Evolutionary conservation across 2,888 invertebrate genomes (phyloP), one percentile per base, ranked within the genome.

Genomic region (Microctonus aethiopoides): DNA sequence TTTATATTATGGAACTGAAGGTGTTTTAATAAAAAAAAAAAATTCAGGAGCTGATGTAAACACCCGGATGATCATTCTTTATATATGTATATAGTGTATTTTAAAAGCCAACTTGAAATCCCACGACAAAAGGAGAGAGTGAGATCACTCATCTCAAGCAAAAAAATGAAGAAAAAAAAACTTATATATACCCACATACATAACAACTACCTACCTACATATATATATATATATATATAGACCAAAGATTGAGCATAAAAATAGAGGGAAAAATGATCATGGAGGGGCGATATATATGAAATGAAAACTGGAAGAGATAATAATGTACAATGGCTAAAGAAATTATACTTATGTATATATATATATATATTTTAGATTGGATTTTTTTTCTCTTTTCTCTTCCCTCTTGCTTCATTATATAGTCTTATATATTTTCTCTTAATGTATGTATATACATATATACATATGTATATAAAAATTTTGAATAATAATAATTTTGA

Each of bases 1-100:
- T 29, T 32, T 57, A 29, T 32, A 32, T 36, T 22, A 54, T 20
- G 52, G 52, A 52, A 24, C 22, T 16, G 22, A 26, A 22, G 26
- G 13, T 52, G 52, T 52, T 11, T 5, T 16, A 32, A 34, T 57
- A 32, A 2, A 32, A 20, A n/a, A 7, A 56, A 54, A 26, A 65
- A 66, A 66, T 66, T 52, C 52, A 36, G 65, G 57, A 56, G 65
- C 65, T 13, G 52, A 66, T 66, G 65, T 57, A 66, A 66, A 66
- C 57, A 57, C 16, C 65, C 57, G 65, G 65, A 41, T 66, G 56
- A 66, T 57, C 65, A 26, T 66, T 57, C 56, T 36, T 16, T 54
- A 64, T 32, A 52, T 34, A 29, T 16, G 20, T 64, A 64, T 39
- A 41, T n/a, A 7, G 26, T 57, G 24, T 29, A n/a, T 64, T 34